Evolutionary conservation across 2,113 vertebrate species (phyloP), one percentile per base, ranked within the genome.

Genomic region (Tor tambroides): DNA sequence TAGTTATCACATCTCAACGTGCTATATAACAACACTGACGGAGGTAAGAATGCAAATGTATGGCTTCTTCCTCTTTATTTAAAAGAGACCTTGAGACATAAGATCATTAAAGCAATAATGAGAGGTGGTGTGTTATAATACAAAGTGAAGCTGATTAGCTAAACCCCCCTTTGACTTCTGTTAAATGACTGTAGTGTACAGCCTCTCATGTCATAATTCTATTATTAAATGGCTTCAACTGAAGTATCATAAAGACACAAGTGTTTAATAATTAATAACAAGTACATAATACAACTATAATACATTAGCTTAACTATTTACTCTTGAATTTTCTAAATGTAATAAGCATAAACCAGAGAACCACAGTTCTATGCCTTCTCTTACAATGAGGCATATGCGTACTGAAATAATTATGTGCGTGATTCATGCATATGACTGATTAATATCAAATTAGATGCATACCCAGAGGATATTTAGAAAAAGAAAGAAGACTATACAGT

Each of bases 21-120:
- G 80, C 26, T 69, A 82, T 69, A 82, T 82, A 69, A 69, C 80
- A 82, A 82, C 80, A 67, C 38, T 14, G 59, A 49, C 3, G 17
- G 43, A 67, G n/a, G 56, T 65, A 67, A 15, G 59, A 65, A 82
- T 3, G 14, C 80, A 65, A 46, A 67, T 46, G 2, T 6, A 82
- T 3, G 74, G 74, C n/a, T 26, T 51, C 75, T 77, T 74, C 71
- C 21, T 74, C 21, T 80, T 32, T 63, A 23, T 35, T 43, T 41
- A 81, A 80, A 38, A 80, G 30, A 80, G 17, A 80, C 19, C 17
- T 32, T 32, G n/a, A 43, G 23, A 63, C 15, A 17, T 63, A 30
- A 23, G 78, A 26, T 63, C 41, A 43, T 80, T 63, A 81, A 81
- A 61, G 78, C 1, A 38, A 72, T 12, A 23, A 41, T 41, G 32